Percentiles rank a stretch among this genome's conserved stretches.
phyloP scores from a whole-genome alignment of 2,113 vertebrate species.

The Amphilophus citrinellus region DNA sequence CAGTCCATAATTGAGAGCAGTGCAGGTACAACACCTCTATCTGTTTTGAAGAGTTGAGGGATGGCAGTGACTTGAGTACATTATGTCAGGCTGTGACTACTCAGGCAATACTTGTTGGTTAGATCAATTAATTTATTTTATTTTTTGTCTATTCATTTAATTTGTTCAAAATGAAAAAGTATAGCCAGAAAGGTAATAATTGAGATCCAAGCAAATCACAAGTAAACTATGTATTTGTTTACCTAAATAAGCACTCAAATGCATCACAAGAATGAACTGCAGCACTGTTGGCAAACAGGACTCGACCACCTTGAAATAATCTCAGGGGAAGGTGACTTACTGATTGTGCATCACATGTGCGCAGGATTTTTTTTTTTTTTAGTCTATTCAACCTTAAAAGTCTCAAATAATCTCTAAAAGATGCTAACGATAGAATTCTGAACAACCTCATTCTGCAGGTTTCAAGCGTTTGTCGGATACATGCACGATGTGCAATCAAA shows the following conservation, averaged over 20 bases:
- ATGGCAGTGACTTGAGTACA: neutral
- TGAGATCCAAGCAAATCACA: neutral
- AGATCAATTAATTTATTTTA: neutral
- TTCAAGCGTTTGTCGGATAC: neutral
- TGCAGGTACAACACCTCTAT: neutral
- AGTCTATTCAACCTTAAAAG: too few species aligned
- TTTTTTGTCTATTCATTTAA: neutral
- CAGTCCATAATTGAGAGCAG: neutral
- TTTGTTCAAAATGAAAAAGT: neutral
- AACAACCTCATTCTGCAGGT: neutral
- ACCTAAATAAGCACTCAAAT: neutral
- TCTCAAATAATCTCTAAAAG: neutral
- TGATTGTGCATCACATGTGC: too few species aligned
- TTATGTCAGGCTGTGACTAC: neutral
- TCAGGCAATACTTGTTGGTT: neutral
- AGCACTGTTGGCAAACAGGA: neutral
- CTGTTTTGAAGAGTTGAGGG: neutral
- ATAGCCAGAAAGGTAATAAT: neutral
- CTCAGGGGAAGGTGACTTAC: too few species aligned
- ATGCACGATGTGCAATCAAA: neutral
- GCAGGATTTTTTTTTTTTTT: too few species aligned
- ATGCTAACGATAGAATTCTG: neutral
- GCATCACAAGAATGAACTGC: neutral
- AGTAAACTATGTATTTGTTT: neutral
- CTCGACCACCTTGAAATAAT: neutral